Percentiles rank a stretch among this genome's conserved stretches.
Conservation (phyloP, 2,888 invertebrate genomes). For the Limnephilus rhombicus region DNA sequence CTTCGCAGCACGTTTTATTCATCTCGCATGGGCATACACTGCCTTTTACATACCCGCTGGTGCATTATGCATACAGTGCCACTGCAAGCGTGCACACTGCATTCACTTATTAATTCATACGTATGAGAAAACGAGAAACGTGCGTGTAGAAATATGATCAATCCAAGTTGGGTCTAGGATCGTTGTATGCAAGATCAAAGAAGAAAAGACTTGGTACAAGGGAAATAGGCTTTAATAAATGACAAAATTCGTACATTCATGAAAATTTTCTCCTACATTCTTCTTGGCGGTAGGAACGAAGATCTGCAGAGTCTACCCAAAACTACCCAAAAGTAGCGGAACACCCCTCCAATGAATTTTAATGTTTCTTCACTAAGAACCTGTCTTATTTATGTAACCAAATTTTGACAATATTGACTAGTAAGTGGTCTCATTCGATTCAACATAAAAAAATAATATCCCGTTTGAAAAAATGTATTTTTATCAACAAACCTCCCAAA, state of each 20-base stretch:
- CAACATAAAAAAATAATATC: no score
- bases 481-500: no score
- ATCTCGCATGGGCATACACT: slow-evolving; percentile 11
- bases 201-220: not conserved
- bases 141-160: not conserved
- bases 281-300: no score
- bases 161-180: not conserved
- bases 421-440: no score
- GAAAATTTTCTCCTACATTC: not conserved
- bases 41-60: slow-evolving; percentile 6
- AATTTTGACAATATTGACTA: no score
- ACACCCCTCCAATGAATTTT: no score
- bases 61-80: slow-evolving; percentile 17
- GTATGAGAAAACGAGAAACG: slow-evolving; percentile 37
- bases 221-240: no score
- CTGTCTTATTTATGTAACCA: no score
- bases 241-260: not conserved
- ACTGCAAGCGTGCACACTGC: slow-evolving; percentile 8
- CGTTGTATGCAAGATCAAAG: not conserved
- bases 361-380: no score
- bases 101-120: slow-evolving; percentile 50
- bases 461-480: no score
- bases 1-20: slow-evolving; percentile 51
- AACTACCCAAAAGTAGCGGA: no score
- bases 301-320: no score